These are phyloP conservation scores for Mormyrops attenuatus DNA, from an alignment of 2,797 vertebrate species.

Conservation along the genomic window DNA sequence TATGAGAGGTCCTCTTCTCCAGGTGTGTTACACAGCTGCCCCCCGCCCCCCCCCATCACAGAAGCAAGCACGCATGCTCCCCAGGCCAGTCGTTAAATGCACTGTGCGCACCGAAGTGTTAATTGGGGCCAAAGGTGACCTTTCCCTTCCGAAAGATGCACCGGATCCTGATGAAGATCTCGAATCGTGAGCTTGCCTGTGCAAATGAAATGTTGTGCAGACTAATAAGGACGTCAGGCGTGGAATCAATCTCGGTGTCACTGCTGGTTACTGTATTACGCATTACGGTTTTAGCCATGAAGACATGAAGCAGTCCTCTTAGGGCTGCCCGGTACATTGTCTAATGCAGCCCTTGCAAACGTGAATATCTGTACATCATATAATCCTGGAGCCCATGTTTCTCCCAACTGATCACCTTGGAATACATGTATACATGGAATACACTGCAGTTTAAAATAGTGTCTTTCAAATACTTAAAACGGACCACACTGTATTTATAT, in stretches of 20 bases:
- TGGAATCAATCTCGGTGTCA: not conserved
- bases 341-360: not conserved
- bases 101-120: not conserved
- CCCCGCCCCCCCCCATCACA: not conserved
- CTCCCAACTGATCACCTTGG: not conserved
- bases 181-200: not conserved
- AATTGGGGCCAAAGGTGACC: conserved; percentile 9
- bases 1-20: not conserved
- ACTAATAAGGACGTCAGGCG: not conserved
- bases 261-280: not conserved
- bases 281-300: not conserved
- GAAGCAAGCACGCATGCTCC: not conserved
- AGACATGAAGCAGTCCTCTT: not conserved
- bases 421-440: too few relatives aligned
- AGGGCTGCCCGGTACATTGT: not conserved
- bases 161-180: not conserved
- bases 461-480: not conserved
- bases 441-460: not conserved
- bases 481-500: not conserved
- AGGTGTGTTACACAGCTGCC: not conserved
- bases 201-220: not conserved
- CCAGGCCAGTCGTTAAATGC: not conserved
- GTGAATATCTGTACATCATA: not conserved
- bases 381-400: not conserved
- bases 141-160: not conserved